Evolutionary conservation across 2,888 invertebrate species (phyloP).

Genomic region (Imbricaverruca yamaguchii): DNA sequence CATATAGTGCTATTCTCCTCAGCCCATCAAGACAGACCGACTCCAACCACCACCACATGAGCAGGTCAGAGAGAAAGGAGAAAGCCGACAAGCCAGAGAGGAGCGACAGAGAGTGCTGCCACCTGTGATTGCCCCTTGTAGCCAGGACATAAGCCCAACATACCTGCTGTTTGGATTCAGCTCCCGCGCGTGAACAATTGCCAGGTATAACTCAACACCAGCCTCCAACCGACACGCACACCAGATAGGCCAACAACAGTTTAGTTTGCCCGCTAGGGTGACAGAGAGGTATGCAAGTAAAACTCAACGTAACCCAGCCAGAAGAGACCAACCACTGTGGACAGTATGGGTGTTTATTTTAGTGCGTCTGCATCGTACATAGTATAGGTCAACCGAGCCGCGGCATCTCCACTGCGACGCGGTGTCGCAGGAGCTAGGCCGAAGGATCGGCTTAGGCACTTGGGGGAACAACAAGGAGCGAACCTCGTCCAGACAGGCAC

Average conservation of each 20-base stretch:
- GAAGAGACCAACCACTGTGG: conserved; percentile 17
- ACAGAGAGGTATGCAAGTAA: conserved; percentile 15
- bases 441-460: neutral
- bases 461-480: neutral
- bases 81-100: neutral
- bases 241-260: conserved; percentile 7
- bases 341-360: conserved; percentile 19
- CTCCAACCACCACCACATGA: neutral
- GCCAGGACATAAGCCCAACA: conserved; percentile 20
- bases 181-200: neutral
- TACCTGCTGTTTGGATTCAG: neutral
- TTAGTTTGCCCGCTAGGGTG: conserved; percentile 9
- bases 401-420: neutral
- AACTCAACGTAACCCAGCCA: conserved; percentile 16
- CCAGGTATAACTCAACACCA: neutral
- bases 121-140: conserved; percentile 1
- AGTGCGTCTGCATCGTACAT: conserved; percentile 14
- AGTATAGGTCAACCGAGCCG: conserved; percentile 2
- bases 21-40: neutral
- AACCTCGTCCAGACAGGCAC: neutral
- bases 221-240: conserved; percentile 3
- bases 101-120: conserved; percentile 2
- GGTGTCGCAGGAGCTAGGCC: neutral
- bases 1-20: neutral
- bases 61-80: neutral